Evolutionary conservation across 2,888 invertebrate genomes (phyloP).

Genomic region (Ditula angustiorana): DNA sequence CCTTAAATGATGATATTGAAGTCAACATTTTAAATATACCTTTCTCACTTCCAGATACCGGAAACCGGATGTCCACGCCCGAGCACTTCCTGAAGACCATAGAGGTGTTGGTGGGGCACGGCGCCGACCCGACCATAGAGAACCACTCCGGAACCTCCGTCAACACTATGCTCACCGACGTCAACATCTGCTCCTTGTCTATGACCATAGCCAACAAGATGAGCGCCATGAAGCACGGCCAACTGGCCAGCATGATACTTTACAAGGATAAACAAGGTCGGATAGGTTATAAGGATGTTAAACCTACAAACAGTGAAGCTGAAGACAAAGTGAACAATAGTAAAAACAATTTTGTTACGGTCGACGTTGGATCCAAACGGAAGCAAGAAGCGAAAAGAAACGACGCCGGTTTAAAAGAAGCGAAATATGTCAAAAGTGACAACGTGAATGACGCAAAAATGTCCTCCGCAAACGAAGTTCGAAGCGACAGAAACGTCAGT

Average conservation of each 20-base stretch:
- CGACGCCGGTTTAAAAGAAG: too few relatives aligned
- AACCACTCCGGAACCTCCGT: conserved; percentile 76
- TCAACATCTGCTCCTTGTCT: conserved; percentile 59
- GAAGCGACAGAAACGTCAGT: too few relatives aligned
- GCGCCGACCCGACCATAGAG: conserved; percentile 72
- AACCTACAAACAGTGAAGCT: too few relatives aligned
- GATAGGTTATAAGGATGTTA: not conserved
- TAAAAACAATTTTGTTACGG: too few relatives aligned
- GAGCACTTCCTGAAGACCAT: conserved; percentile 68
- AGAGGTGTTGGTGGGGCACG: conserved; percentile 66
- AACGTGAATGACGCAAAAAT: too few relatives aligned
- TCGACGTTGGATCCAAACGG: too few relatives aligned
- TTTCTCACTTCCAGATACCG: conserved; percentile 55
- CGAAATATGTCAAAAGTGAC: too few relatives aligned
- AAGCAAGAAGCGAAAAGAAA: too few relatives aligned
- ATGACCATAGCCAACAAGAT: conserved; percentile 63
- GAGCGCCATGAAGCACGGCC: conserved; percentile 43
- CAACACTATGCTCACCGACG: conserved; percentile 73
- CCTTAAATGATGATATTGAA: too few relatives aligned
- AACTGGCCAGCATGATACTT: conserved; percentile 50
- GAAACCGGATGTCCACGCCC: conserved; percentile 60
- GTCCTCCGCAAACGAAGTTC: too few relatives aligned
- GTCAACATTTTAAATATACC: too few relatives aligned
- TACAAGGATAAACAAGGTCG: conserved; percentile 52
- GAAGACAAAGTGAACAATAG: too few relatives aligned